A percentile compares a stretch with the other conserved stretches of the same genome.
These are phyloP conservation scores for Clavelina lepadiformis DNA, from an alignment of 23 tunicate species.

Conservation along the genomic window DNA sequence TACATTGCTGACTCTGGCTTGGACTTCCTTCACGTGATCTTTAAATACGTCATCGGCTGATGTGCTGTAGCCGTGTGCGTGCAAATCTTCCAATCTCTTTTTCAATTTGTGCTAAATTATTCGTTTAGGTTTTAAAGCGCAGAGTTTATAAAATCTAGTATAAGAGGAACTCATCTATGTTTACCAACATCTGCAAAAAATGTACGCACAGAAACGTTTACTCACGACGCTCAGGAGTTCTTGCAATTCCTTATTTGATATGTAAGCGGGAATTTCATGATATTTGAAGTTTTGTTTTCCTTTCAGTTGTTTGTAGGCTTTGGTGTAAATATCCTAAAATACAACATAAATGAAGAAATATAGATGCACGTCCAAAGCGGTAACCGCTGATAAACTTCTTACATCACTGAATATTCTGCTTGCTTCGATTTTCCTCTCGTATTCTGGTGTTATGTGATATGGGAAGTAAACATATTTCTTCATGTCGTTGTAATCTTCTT, in stretches of 20 bases:
- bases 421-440: constrained; percentile 57
- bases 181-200: too few species aligned
- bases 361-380: too few species aligned
- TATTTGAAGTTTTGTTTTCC: constrained; percentile 47
- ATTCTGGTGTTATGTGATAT: constrained; percentile 92
- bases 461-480: constrained; percentile 88
- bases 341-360: background rate
- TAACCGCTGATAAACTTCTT: background rate
- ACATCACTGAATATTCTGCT: constrained; percentile 55
- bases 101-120: constrained; percentile 52
- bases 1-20: constrained; percentile 80
- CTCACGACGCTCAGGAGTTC: constrained; percentile 70
- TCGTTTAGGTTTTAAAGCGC: too few species aligned
- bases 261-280: constrained; percentile 53
- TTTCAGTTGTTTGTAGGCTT: constrained; percentile 35
- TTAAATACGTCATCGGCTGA: constrained; percentile 34
- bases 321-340: constrained; percentile 34
- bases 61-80: constrained; percentile 42
- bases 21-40: constrained; percentile 67
- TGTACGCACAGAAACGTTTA: background rate
- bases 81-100: constrained; percentile 41
- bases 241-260: constrained; percentile 47
- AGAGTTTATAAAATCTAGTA: too few species aligned
- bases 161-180: too few species aligned
- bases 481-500: constrained; percentile 90